Percentiles rank a stretch among this genome's conserved stretches.
Conservation (phyloP, 2,888 invertebrate species). For the Drosophila robusta region DNA sequence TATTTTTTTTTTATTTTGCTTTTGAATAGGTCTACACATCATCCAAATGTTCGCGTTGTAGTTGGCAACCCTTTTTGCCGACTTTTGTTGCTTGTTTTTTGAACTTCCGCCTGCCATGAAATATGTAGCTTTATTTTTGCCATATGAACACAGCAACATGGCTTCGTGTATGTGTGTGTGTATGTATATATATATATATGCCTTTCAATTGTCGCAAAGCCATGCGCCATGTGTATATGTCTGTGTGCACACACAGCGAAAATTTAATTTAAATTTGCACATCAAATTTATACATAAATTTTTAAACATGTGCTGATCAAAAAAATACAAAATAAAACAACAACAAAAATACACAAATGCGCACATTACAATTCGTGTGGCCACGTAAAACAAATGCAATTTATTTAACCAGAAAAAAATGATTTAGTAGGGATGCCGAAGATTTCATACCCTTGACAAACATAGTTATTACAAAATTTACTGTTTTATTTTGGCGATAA, state of each 20-base stretch:
- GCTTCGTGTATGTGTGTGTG: slow-evolving; percentile 29
- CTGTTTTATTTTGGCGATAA: too few relatives aligned
- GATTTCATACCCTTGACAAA: slow-evolving; percentile 10
- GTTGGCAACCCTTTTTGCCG: slow-evolving; percentile 60
- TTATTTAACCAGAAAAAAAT: slow-evolving; percentile 27
- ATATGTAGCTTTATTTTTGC: slow-evolving; percentile 61
- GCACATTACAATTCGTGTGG: slow-evolving; percentile 23
- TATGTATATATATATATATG: slow-evolving; percentile 25
- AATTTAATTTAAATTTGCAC: slow-evolving; percentile 79
- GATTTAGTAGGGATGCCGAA: not conserved
- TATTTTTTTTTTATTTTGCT: slow-evolving; percentile 24
- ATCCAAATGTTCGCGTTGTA: slow-evolving; percentile 45
- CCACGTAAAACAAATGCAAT: slow-evolving; percentile 43
- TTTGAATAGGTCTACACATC: slow-evolving; percentile 52
- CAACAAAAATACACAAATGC: slow-evolving; percentile 23
- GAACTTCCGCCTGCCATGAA: slow-evolving; percentile 71
- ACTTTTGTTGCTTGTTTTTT: slow-evolving; percentile 52
- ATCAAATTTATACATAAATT: slow-evolving; percentile 71
- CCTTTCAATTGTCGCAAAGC: slow-evolving; percentile 62
- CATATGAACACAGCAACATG: slow-evolving; percentile 29
- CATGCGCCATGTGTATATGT: slow-evolving; percentile 29
- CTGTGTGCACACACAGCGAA: slow-evolving; percentile 36
- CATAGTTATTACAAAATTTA: not conserved
- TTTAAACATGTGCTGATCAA: slow-evolving; percentile 52
- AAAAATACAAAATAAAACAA: slow-evolving; percentile 3